Evolutionary conservation across 2,113 vertebrate genomes (phyloP).

Genomic region (Varanus komodoensis): DNA sequence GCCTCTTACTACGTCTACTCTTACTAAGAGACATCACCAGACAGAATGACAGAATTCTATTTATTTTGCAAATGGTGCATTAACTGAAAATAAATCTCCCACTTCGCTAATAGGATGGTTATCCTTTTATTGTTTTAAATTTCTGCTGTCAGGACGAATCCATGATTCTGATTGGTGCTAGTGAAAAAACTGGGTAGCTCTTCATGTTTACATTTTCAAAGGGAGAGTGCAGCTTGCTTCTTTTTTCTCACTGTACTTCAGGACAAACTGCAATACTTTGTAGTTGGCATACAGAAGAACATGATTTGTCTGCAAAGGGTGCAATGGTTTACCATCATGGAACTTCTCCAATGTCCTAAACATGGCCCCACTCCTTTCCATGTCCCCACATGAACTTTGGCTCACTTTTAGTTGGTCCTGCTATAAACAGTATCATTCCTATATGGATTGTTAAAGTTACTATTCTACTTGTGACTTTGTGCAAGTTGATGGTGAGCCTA

Average conservation of each 20-base stretch:
- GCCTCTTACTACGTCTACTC: neutral
- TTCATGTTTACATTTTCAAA: too few species aligned
- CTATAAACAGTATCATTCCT: neutral
- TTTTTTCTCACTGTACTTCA: neutral
- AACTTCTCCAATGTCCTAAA: neutral
- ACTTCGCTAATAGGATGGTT: too few species aligned
- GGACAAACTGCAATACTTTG: neutral
- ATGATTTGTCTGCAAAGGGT: neutral
- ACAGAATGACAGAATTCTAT: neutral
- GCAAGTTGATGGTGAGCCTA: neutral
- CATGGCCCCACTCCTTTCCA: neutral
- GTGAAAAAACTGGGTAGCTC: too few species aligned
- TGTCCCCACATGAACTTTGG: neutral
- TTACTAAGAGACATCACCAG: neutral
- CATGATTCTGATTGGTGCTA: too few species aligned
- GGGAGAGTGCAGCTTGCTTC: neutral
- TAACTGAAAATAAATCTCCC: too few species aligned
- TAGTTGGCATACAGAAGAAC: neutral
- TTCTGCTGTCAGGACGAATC: too few species aligned
- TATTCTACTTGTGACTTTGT: neutral
- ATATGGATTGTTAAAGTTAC: neutral
- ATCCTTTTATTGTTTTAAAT: too few species aligned
- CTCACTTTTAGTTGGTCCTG: neutral
- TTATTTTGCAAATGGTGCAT: too few species aligned
- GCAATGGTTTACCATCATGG: neutral